These are phyloP conservation scores for Euglossa dilemma DNA, from an alignment of 1,140 invertebrate species.

Conservation along the genomic window DNA sequence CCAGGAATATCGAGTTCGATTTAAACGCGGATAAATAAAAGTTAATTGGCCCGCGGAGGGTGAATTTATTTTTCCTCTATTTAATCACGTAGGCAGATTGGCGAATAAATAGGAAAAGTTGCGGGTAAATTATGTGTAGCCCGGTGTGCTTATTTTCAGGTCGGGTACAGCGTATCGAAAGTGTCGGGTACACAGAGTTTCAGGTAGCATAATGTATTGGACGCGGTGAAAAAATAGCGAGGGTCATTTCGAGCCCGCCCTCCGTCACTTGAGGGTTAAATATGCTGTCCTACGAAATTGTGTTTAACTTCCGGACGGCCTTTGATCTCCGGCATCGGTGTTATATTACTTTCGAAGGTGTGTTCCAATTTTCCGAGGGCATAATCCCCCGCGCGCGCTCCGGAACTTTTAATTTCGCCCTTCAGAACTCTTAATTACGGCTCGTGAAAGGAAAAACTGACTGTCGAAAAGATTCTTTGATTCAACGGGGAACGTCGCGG, in stretches of 20 bases:
- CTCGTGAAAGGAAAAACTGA: no score
- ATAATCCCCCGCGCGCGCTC: no score
- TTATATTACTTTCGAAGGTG: no score
- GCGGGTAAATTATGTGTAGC: neutral
- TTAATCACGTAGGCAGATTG: neutral
- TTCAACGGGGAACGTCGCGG: no score
- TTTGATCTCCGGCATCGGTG: neutral
- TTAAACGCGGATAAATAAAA: neutral
- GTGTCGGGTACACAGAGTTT: neutral
- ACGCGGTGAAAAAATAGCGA: no score
- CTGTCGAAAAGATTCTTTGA: no score
- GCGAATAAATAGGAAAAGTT: neutral
- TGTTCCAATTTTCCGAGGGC: neutral
- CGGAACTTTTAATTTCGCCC: no score
- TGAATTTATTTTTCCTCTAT: neutral
- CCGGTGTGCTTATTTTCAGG: no score
- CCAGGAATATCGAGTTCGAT: neutral
- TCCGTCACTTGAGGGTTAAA: neutral
- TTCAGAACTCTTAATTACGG: no score
- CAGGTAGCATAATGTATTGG: neutral
- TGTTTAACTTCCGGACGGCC: neutral
- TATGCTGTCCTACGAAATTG: neutral
- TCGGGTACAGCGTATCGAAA: neutral
- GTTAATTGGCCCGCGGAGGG: neutral
- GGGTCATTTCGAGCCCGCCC: neutral